Evolutionary conservation across 2,888 invertebrate genomes (phyloP).

Genomic region (Miltochrista miniata): DNA sequence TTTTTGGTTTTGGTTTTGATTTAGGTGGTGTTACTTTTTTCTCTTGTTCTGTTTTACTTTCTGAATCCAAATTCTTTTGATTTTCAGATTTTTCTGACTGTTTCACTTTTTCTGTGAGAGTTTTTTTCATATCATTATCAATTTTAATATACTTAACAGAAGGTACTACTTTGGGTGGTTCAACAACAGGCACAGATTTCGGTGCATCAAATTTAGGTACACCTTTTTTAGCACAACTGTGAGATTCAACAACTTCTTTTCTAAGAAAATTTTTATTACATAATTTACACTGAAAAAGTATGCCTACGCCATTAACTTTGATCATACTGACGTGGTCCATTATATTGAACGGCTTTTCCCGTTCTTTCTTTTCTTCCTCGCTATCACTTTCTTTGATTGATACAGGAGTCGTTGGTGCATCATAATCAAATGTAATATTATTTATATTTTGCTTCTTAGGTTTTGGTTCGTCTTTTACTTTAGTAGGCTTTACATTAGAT

Average conservation of each 20-base stretch:
- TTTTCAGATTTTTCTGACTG: conserved; percentile 29
- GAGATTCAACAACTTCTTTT: conserved; percentile 66
- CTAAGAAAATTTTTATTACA: conserved; percentile 76
- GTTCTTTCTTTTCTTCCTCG: conserved; percentile 30
- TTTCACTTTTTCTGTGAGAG: conserved; percentile 23
- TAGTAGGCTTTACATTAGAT: background rate
- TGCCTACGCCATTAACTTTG: conserved; percentile 75
- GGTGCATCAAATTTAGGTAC: conserved; percentile 55
- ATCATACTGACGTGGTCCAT: conserved; percentile 75
- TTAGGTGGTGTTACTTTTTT: conserved; percentile 7
- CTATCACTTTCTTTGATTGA: conserved; percentile 21
- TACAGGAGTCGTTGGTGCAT: background rate
- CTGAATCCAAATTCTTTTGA: conserved; percentile 8
- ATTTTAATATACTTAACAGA: conserved; percentile 72
- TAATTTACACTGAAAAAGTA: conserved; percentile 73
- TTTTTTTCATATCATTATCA: conserved; percentile 44
- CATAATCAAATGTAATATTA: conserved; percentile 29
- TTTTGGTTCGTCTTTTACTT: background rate
- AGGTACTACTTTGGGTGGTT: conserved; percentile 57
- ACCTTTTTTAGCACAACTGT: conserved; percentile 73
- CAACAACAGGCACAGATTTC: conserved; percentile 47
- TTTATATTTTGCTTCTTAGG: conserved; percentile 9
- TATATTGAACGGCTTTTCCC: conserved; percentile 60
- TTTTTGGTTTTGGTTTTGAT: conserved; percentile 17
- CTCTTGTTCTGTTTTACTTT: conserved; percentile 4